phyloP scores from a whole-genome alignment of 2,113 vertebrate species.

The Hippotragus niger region DNA sequence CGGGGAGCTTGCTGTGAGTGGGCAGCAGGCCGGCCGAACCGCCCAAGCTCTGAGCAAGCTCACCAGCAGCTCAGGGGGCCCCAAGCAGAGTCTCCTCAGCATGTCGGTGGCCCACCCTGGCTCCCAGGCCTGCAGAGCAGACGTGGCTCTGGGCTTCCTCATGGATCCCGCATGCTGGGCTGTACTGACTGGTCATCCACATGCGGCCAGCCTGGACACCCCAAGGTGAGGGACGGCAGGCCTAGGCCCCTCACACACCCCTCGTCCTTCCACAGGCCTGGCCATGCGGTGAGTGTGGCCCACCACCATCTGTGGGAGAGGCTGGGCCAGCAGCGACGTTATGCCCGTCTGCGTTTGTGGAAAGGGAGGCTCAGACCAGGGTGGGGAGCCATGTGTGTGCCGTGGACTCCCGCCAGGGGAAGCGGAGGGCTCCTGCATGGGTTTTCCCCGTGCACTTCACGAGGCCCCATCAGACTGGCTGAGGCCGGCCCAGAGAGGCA shows the following conservation, averaged over 20 bases:
- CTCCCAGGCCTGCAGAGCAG: not conserved
- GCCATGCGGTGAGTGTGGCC: rapidly evolving
- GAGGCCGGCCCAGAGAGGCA: not conserved
- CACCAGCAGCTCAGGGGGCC: not conserved
- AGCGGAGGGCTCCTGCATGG: rapidly evolving
- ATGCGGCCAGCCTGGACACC: not conserved
- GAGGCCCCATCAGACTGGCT: not conserved
- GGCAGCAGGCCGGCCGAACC: not conserved
- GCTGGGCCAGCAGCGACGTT: not conserved
- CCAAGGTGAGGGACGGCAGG: rapidly evolving
- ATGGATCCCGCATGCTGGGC: rapidly evolving
- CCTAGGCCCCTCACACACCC: rapidly evolving
- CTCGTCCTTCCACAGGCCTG: not conserved
- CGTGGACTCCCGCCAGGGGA: not conserved
- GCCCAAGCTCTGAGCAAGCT: not conserved
- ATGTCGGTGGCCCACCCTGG: rapidly evolving
- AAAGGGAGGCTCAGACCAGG: not conserved
- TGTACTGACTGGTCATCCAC: rapidly evolving
- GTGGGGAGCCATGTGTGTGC: rapidly evolving
- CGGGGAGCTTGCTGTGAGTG: not conserved
- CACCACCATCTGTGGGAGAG: rapidly evolving
- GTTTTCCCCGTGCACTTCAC: rapidly evolving
- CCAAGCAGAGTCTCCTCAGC: not conserved
- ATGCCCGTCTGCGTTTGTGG: not conserved
- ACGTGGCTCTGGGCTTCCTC: not conserved